Evolutionary conservation across 2,888 invertebrate species (phyloP), one percentile per base, ranked within the genome.

Genomic region (Drosophila crucigera): DNA sequence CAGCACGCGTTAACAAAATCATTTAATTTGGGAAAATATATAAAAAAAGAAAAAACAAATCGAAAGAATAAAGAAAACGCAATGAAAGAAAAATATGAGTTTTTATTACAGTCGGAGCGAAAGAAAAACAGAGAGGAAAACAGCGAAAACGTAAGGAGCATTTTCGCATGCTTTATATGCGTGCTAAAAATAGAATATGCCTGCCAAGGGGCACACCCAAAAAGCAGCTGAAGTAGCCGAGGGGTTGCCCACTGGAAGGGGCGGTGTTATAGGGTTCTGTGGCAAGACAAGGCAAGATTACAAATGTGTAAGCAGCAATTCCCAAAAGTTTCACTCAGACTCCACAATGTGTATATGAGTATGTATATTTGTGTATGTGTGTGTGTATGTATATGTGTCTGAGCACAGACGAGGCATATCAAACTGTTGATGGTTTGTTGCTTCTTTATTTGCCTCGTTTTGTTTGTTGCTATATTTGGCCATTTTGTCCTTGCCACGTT

Each of bases 401-500:
- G 68, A 41, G 59, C 70, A 83, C 79, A 82, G 84, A 84, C 88
- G 74, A 75, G 80, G 83, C 89, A 82, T 88, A 85, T 90, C 85
- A 88, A 88, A 88, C 87, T 88, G 87, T 88, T 88, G 87, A 88
- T 88, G 87, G 89, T 86, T 86, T 86, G 85, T 86, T 86, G 85
- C 89, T 89, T 85, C 89, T 85, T 89, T 89, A 86, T 89, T 82
- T 80, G 82, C 80, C 80, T 82, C 78, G 81, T 82, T 78, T 83
- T 82, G 81, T 80, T 87, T 89, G 89, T 82, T 82, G 84, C 89
- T 85, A 85, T 89, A 89, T 85, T 89, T 84, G 89, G 84, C 82
- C 79, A 76, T 85, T 89, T 80, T 80, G 80, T 80, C 62, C 68
- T 80, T 76, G 68, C 65, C 54, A 54, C 55, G 41, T 35, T 59